Evolutionary conservation across 2,888 invertebrate genomes (phyloP).

Genomic region (Parnassius smintheus): DNA sequence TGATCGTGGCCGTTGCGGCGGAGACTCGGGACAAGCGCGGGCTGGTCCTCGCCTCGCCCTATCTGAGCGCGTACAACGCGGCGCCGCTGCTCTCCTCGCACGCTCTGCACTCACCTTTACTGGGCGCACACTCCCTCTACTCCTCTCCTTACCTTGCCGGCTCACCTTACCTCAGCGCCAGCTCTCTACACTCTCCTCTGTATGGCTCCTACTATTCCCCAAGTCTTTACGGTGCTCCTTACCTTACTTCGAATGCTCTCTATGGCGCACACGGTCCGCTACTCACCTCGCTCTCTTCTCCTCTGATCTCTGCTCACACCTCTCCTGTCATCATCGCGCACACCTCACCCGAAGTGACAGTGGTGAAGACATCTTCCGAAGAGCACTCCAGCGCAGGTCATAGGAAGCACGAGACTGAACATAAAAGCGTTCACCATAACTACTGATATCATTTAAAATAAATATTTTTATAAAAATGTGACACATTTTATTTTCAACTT

Average conservation of each 20-base stretch:
- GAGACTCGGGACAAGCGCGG: constrained; percentile 53
- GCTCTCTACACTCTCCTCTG: constrained; percentile 20
- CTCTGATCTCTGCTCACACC: constrained; percentile 14
- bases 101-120: constrained; percentile 24
- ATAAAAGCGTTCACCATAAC: too few relatives aligned
- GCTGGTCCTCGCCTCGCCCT: constrained; percentile 45
- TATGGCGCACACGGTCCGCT: constrained; percentile 7
- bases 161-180: not conserved
- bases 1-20: constrained; percentile 45
- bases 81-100: too few relatives aligned
- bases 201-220: constrained; percentile 5
- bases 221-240: constrained; percentile 26
- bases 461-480: too few relatives aligned
- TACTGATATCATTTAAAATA: too few relatives aligned
- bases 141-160: constrained; percentile 25
- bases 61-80: not conserved
- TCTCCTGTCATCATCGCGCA: constrained; percentile 10
- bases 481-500: too few relatives aligned
- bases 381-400: too few relatives aligned
- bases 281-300: constrained; percentile 11
- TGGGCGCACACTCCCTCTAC: constrained; percentile 29
- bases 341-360: not conserved
- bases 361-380: too few relatives aligned
- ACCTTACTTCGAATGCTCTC: not conserved
- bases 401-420: too few relatives aligned